Conservation (phyloP, 2,888 invertebrate genomes). For the Leptogaster cylindrica region DNA sequence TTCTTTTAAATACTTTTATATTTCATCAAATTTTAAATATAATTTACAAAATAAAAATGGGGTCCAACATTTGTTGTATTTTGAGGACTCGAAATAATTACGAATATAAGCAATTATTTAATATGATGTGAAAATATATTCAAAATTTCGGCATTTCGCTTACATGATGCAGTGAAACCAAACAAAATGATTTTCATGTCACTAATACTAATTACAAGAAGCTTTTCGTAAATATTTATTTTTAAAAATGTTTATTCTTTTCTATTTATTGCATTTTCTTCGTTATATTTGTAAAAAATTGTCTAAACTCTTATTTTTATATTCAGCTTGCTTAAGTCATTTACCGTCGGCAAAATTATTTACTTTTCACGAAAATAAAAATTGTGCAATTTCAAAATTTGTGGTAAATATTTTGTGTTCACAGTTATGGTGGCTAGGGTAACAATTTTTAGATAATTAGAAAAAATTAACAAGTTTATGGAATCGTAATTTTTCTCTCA, state of each 20-base stretch:
- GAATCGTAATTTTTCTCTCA: too few species aligned
- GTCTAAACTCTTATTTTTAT: slow-evolving; percentile 9
- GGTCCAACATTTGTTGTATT: background rate
- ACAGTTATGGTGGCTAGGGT: too few species aligned
- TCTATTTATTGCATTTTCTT: background rate
- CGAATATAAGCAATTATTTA: slow-evolving; percentile 6
- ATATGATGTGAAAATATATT: background rate
- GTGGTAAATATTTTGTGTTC: too few species aligned
- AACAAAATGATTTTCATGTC: too few species aligned
- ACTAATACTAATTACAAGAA: too few species aligned
- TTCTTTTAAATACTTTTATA: slow-evolving; percentile 38
- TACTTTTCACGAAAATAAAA: slow-evolving; percentile 4
- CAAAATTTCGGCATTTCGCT: background rate
- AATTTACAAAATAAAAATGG: slow-evolving; percentile 38
- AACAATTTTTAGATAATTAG: too few species aligned
- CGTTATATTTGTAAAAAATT: slow-evolving; percentile 7
- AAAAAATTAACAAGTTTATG: too few species aligned
- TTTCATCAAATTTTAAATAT: slow-evolving; percentile 17
- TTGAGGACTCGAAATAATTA: slow-evolving; percentile 18
- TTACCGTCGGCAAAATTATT: background rate
- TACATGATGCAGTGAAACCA: background rate
- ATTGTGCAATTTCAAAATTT: slow-evolving; percentile 33
- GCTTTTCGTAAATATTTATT: background rate
- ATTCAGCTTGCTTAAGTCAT: slow-evolving; percentile 11
- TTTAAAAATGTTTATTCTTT: slow-evolving; percentile 3